Evolutionary conservation across 2,797 vertebrate species (phyloP).

Genomic region (Coregonus ussuriensis): DNA sequence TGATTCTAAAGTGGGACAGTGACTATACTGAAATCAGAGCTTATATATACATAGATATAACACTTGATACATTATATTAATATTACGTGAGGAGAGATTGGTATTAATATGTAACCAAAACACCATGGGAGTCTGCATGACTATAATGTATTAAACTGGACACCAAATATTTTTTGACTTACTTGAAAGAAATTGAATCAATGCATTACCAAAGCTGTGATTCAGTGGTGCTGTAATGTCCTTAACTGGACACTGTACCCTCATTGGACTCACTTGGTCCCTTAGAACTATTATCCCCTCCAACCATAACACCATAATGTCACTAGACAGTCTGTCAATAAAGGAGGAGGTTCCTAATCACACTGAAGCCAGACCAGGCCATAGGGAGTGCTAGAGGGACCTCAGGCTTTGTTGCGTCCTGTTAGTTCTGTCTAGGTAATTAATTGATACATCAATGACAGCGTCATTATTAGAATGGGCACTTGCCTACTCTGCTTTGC

Average conservation of each 20-base stretch:
- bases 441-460: too few species aligned
- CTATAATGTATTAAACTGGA: not conserved
- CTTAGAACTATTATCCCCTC: slow-evolving; percentile 7
- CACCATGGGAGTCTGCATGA: not conserved
- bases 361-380: slow-evolving; percentile 29
- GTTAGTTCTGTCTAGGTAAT: slow-evolving; percentile 16
- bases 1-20: not conserved
- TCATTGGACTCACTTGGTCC: slow-evolving; percentile 3
- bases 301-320: not conserved
- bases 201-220: not conserved
- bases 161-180: not conserved
- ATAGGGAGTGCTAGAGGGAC: not conserved
- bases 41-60: not conserved
- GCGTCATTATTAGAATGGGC: slow-evolving; percentile 8
- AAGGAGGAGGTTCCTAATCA: slow-evolving; percentile 37
- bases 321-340: slow-evolving; percentile 49
- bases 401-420: slow-evolving; percentile 50
- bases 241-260: not conserved
- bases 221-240: not conserved
- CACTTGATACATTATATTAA: not conserved
- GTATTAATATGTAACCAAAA: not conserved
- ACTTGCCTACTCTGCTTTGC: slow-evolving; percentile 58
- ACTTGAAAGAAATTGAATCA: not conserved
- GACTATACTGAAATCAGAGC: not conserved
- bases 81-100: not conserved